A percentile compares a stretch with the other conserved stretches of the same genome.
These are phyloP conservation scores for Brachionus paranguensis DNA, from an alignment of 1,140 invertebrate genomes.

Conservation along the genomic window DNA sequence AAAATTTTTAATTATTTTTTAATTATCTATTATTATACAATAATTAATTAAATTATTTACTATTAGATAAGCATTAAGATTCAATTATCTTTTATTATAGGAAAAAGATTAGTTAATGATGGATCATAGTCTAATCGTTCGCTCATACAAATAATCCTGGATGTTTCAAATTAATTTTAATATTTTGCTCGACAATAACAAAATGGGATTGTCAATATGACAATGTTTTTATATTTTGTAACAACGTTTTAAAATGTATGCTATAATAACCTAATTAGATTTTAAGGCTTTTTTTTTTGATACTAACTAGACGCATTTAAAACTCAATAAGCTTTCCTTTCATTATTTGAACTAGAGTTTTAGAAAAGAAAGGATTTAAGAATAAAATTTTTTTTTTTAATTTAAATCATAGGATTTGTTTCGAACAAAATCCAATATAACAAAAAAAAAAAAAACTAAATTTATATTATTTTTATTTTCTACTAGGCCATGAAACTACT, in stretches of 20 bases:
- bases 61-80: no score
- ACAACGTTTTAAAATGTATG: background rate
- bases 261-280: background rate
- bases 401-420: background rate
- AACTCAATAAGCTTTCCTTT: background rate
- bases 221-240: background rate
- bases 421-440: background rate
- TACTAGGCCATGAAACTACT: slow-evolving; percentile 2
- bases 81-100: no score
- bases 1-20: background rate
- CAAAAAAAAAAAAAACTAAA: background rate
- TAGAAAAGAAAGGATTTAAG: background rate
- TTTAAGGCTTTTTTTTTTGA: background rate
- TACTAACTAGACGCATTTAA: no score
- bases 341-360: background rate
- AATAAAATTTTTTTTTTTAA: background rate
- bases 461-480: background rate
- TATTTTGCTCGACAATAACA: no score
- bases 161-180: no score
- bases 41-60: background rate
- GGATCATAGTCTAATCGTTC: no score
- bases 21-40: background rate
- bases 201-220: no score
- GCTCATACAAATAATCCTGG: no score
- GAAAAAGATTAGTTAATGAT: no score